Evolutionary conservation across 2,888 invertebrate genomes (phyloP), one percentile per base, ranked within the genome.

Genomic region (Diaperis boleti): DNA sequence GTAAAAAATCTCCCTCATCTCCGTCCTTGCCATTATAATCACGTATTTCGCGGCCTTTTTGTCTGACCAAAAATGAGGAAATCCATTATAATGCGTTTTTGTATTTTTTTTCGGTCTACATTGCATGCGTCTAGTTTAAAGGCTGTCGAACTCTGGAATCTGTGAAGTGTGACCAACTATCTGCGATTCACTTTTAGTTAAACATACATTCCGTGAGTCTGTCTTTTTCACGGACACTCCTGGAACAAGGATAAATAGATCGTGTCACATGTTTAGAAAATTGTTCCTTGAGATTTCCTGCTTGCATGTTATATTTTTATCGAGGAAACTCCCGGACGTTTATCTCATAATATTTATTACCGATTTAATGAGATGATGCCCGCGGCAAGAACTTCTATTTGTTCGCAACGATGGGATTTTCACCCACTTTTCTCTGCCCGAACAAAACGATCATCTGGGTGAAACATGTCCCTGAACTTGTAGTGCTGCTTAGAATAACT

Each of bases 141-240:
- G 71, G 70, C 69, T 72, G 71, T 67, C 72, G 72, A 72, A 71
- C 71, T 65, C 67, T 59, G 64, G 59, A 70, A 67, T 69, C 71
- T 68, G 66, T 69, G 68, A 69, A 72, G 68, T 73, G 73, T 72
- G 69, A 73, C 73, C 69, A 65, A 65, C 65, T 64, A 64, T 64
- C 63, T 57, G 52, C 64, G 55, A 64, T 59, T 64, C 64, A 64
- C 64, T 64, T 64, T 64, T 64, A 64, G 59, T 33, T 55, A 59
- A 64, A 64, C 63, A 64, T 59, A 64, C 59, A 54, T 59, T 59
- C 64, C 55, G 59, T 59, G 55, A 59, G 22, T 26, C 44, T 42
- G 35, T 59, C 63, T 31, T 63, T 59, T 59, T 62, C 57, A 8
- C 41, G 20, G 26, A 18, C 59, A 41, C 45, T 59, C 41, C 61